Percentiles rank a stretch among this genome's conserved stretches.
Evolutionary conservation across 1,140 invertebrate genomes (phyloP).

Genomic region (Hylaeus volcanicus): DNA sequence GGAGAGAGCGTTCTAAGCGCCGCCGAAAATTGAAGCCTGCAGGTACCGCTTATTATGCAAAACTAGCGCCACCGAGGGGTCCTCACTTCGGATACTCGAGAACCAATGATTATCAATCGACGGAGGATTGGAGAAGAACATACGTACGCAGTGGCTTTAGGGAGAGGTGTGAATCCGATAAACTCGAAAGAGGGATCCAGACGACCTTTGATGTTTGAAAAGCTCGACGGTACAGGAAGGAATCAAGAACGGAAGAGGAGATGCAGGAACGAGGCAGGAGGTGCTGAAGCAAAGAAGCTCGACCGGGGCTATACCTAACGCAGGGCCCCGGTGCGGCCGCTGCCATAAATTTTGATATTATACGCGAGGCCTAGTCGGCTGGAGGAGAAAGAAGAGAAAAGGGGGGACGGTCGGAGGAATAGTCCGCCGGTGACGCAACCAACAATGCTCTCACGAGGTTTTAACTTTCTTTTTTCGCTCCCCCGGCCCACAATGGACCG

Average conservation of each 20-base stretch:
- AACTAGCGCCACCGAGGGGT: too few species aligned
- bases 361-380: slow-evolving; percentile 64
- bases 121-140: background rate
- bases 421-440: slow-evolving; percentile 73
- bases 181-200: too few species aligned
- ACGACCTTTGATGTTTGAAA: background rate
- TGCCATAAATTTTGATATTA: slow-evolving; percentile 79
- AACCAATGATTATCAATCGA: background rate
- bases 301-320: slow-evolving; percentile 43
- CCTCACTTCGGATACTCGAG: background rate
- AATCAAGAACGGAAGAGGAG: slow-evolving; percentile 7
- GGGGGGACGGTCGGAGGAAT: slow-evolving; percentile 28
- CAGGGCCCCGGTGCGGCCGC: slow-evolving; percentile 59
- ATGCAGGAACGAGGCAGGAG: background rate
- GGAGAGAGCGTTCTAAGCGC: too few species aligned
- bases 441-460: slow-evolving; percentile 76
- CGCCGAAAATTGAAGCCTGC: too few species aligned
- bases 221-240: background rate
- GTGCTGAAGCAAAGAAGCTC: slow-evolving; percentile 45
- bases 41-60: too few species aligned
- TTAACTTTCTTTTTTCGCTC: slow-evolving; percentile 74
- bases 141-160: background rate
- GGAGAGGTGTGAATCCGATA: background rate
- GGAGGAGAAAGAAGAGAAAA: slow-evolving; percentile 40
- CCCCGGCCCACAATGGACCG: slow-evolving; percentile 58